Evolutionary conservation across 1,140 invertebrate species (phyloP), one percentile per base, ranked within the genome.

Genomic region (Drosophila kohkoa): DNA sequence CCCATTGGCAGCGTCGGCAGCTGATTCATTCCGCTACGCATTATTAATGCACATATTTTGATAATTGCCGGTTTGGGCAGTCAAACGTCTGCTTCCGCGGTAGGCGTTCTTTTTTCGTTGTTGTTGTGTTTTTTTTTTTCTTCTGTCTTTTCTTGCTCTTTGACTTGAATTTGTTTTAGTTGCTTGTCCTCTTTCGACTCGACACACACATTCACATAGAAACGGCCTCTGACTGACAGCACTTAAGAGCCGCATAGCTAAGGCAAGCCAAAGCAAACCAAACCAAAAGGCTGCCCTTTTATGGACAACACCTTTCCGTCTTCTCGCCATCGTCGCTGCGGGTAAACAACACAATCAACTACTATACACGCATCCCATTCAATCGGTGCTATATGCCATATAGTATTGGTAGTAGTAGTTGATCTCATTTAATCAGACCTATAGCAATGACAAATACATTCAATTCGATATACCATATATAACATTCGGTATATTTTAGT

Each of bases 31-130:
- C 82, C 82, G 74, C 77, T 90, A 82, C 80, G 85, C 86, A 87
- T 87, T 90, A 90, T 86, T 74, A 90, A 82, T 90, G 87, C 87
- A 86, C 86, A 90, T 90, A 82, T 90, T 90, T 90, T 85, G 82
- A 90, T 90, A 90, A 90, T 90, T 90, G 86, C 82, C 71, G 86
- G 87, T 70, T 86, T 87, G 64, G 82, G 76, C 76, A 78, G 70
- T 72, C 79, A 82, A 90, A 86, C 66, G 85, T 88, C 83, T 83
- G 83, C 81, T 88, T 87, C 80, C 77, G 83, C 82, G 82, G 86
- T 90, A 86, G 86, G 82, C 86, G 86, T 86, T 75, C 64, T 75
- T 67, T 69, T 77, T 86, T 59, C 49, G 32, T 3, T 25, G 20
- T 25, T 25, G 3, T 25, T 48, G 0, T 15, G 0, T 15, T 15